Evolutionary conservation across 92 coral and sea anemone species (phyloP).

Genomic region (Metridium senile): DNA sequence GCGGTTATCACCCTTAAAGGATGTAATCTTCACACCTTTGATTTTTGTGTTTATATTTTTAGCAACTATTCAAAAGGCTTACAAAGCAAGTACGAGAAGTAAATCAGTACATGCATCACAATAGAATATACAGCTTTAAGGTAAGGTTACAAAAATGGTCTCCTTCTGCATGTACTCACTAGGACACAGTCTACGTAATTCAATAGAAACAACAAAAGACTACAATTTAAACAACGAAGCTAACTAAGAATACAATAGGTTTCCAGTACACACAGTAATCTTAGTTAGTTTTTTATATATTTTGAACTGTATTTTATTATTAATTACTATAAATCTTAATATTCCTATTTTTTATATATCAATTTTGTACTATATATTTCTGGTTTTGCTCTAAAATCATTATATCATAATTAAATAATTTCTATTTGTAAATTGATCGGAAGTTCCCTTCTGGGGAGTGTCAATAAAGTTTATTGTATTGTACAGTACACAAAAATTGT

Average conservation of each 20-base stretch:
- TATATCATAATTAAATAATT: too few species aligned
- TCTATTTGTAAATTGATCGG: too few species aligned
- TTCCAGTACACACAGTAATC: background rate
- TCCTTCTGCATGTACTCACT: too few species aligned
- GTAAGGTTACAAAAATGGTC: constrained; percentile 39
- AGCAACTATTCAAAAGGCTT: constrained; percentile 97
- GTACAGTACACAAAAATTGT: too few species aligned
- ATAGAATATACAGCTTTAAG: constrained; percentile 73
- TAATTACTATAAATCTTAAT: background rate
- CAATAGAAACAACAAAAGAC: too few species aligned
- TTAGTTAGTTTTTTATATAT: background rate
- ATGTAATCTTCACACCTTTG: background rate
- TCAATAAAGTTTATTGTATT: too few species aligned
- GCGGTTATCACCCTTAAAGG: too few species aligned
- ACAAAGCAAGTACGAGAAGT: constrained; percentile 96
- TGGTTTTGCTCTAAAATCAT: too few species aligned
- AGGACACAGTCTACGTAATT: too few species aligned
- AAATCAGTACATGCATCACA: constrained; percentile 78
- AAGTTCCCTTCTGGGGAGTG: too few species aligned
- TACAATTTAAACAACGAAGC: too few species aligned
- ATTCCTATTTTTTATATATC: background rate
- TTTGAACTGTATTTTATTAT: background rate
- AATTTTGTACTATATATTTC: background rate
- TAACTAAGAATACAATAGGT: too few species aligned
- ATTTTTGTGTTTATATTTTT: background rate